Base-by-base conservation (phyloP, 53 echinoderm and acorn worm species). In the Luidia sarsii region DNA sequence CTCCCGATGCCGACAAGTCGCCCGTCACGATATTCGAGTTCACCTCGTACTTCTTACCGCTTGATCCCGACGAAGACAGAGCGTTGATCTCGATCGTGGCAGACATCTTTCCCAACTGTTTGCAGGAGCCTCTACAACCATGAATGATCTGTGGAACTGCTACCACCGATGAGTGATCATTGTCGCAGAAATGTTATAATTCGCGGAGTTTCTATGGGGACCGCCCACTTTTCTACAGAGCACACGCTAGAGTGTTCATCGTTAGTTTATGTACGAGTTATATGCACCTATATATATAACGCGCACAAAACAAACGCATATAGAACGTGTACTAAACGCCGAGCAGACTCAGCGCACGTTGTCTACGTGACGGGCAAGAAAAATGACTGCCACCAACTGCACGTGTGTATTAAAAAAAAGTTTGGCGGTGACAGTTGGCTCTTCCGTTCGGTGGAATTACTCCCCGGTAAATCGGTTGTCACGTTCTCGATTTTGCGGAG, bases 21-120 rank as follows among this genome's bases (percentile, higher is more conserved):
- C 38, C 60, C 46, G 77, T 15, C 8, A 77, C 61, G 45, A 77
- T 48, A 46, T 77, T 77, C 9, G 77, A 61, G 48, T 77, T 77
- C n/a, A 77, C 77, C 25, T 77, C 77, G 41, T 77, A 77, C 45
- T 77, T 77, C 38, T 74, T 74, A 28, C 60, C 60, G 48, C 77
- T 48, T 30, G 36, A 56, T 4, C 56, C 25, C n/a, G 56, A 59
- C 10, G 37, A 14, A 25, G 77, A 60, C 46, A 77, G 39, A 41
- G 59, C 59, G 20, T 43, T 46, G 43, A 77, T 59, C 61, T 77
- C 77, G 61, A 61, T 55, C 4, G 61, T 29, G 14, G 77, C 61
- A 41, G 77, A 77, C 77, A 77, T 77, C 45, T 61, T 77, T 11
- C 34, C 37, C 7, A n/a, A n/a, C n/a, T 15, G 16, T 25, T 6